phyloP scores from a whole-genome alignment of 1,140 invertebrate genomes.

The Geopemphigus sp. region DNA sequence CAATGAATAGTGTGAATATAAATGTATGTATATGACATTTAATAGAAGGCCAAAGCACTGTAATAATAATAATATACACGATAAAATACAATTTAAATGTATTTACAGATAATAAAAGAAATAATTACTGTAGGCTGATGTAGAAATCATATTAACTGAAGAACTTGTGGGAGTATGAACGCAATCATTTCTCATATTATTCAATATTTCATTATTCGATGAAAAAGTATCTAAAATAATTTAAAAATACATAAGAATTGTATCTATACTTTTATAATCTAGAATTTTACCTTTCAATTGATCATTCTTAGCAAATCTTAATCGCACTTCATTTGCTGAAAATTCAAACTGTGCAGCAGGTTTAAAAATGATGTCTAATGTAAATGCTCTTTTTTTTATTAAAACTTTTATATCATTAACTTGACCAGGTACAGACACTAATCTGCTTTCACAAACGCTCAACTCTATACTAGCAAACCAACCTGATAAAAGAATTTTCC shows the following conservation, averaged over 20 bases:
- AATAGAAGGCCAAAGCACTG: constrained; percentile 36
- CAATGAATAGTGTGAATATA: constrained; percentile 35
- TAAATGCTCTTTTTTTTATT: constrained; percentile 52
- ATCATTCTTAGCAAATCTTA: constrained; percentile 46
- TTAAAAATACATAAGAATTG: background rate
- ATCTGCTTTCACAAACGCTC: constrained; percentile 51
- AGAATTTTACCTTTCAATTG: constrained; percentile 8
- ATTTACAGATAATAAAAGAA: background rate
- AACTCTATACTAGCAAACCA: constrained; percentile 53
- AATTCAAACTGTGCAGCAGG: constrained; percentile 53
- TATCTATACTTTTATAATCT: too few species aligned
- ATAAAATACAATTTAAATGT: background rate
- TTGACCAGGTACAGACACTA: constrained; percentile 51
- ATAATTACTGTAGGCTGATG: background rate
- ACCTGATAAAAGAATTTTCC: constrained; percentile 40
- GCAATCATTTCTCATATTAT: background rate
- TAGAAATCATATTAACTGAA: background rate
- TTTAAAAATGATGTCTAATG: constrained; percentile 52
- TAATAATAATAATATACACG: background rate
- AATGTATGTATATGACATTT: constrained; percentile 47
- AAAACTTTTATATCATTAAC: constrained; percentile 52
- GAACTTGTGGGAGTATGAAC: background rate
- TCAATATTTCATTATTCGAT: constrained; percentile 10
- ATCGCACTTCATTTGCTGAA: constrained; percentile 52
- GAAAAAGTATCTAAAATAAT: constrained; percentile 24